Base-by-base conservation (phyloP, 1,140 invertebrate genomes). In the Drosophila funebris region DNA sequence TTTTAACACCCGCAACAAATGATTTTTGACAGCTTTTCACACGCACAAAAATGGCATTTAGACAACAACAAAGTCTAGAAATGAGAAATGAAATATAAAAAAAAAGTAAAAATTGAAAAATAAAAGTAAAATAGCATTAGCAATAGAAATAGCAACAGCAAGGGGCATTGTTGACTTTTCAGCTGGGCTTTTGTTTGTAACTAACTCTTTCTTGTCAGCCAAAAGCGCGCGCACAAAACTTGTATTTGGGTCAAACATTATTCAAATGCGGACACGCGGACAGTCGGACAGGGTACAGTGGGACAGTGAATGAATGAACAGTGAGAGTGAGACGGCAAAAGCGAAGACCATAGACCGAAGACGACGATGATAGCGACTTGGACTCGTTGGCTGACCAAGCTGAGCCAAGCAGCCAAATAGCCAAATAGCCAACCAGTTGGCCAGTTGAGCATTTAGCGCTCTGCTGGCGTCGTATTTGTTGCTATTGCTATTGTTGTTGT, bases 221-320 rank as follows among this genome's bases (percentile, higher is more conserved):
- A 68, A 81, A 80, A 68, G 72, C 69, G 63, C 67, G 78, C 78
- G 78, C 74, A 78, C 83, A 78, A 87, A 82, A 82, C 78, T 78
- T 58, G 67, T 78, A 87, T 87, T 87, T 87, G 43, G 82, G 82
- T 87, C 82, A 88, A 87, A 87, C 82, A 87, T 87, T 87, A 87
- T 87, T 87, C 82, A 87, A 88, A 87, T 87, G 81, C 78, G 68
- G 52, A 31, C 46, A 4, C 8, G 0, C 22, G 24, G 53, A 41
- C 22, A 41, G 33, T 20, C 41, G 46, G 37, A 53, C 50, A 24
- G 57, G 20, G 44, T 50, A 41, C 24, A 16, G 39, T 11, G 46
- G 43, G 53, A 16, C 20, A 39, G 39, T 70, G 52, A 64, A 63
- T 70, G 72, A 70, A 70, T 63, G 72, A 53, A 53, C 50, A 73